Evolutionary conservation across 2,113 vertebrate genomes (phyloP), one percentile per base, ranked within the genome.

Genomic region (Microtus montanus): DNA sequence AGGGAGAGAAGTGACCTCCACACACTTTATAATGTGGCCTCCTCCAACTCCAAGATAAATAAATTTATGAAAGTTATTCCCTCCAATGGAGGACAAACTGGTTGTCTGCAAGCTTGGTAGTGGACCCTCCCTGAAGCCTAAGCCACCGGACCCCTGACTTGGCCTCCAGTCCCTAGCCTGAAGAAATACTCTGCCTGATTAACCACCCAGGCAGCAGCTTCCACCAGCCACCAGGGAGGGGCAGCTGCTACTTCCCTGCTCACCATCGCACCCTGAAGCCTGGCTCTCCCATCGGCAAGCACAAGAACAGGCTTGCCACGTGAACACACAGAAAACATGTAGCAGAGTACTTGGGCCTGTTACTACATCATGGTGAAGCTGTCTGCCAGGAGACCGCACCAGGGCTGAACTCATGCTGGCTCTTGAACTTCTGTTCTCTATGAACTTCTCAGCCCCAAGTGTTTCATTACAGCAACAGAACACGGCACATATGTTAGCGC

Each of bases 261-360:
- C 7, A 78, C 35, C 44, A 14, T 44, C 68, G 13, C 63, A 35
- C 38, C 54, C 41, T 10, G 0, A 1, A 68, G 74, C 12, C 86
- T 52, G 44, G 35, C 35, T 73, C 70, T 94, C n/a, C 38, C 63
- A 61, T 44, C 54, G 49, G 38, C 38, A 92, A 95, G 89, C 0
- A 9, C 85, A 94, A 61, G 88, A 86, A 88, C 13, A 12, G 11
- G 33, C 28, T 68, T 75, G 73, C 14, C 77, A 64, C 79, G 54
- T 11, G 84, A 94, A 92, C 38, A 28, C 74, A 75, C 0, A 0
- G 89, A 70, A 83, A 73, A 3, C 52, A 5, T 49, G 64, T 0
- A 58, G 44, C 95, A 22, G 41, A 10, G 77, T 1, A 7, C 19
- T 15, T 33, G 54, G 44, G 58, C 90, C 13, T 82, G n/a, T 12